Evolutionary conservation across 2,888 invertebrate species (phyloP).

Genomic region (Seira ritae): DNA sequence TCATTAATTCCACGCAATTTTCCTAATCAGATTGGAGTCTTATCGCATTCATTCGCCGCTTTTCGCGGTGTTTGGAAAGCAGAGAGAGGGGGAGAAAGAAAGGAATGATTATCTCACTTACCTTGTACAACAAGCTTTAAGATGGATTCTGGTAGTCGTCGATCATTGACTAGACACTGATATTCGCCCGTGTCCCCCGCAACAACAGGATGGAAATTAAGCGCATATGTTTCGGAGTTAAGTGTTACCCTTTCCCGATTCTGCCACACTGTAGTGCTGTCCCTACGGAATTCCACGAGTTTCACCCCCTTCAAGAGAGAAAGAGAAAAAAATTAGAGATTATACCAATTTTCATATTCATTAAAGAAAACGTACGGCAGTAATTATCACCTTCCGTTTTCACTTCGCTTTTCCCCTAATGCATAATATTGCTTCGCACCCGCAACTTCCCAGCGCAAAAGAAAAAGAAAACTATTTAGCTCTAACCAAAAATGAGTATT

Average conservation of each 20-base stretch:
- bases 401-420: slow-evolving; percentile 31
- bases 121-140: slow-evolving; percentile 83
- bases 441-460: slow-evolving; percentile 7
- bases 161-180: slow-evolving; percentile 83
- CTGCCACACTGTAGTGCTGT: slow-evolving; percentile 78
- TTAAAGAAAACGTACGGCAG: slow-evolving; percentile 33
- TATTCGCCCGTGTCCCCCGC: slow-evolving; percentile 83
- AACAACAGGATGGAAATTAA: slow-evolving; percentile 81
- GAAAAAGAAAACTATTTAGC: slow-evolving; percentile 7
- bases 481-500: slow-evolving; percentile 21
- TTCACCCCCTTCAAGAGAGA: slow-evolving; percentile 75
- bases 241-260: slow-evolving; percentile 80
- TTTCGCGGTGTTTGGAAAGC: no score
- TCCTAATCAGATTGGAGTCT: no score
- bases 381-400: slow-evolving; percentile 65
- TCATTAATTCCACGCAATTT: slow-evolving; percentile 41
- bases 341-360: slow-evolving; percentile 32
- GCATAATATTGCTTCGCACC: slow-evolving; percentile 12
- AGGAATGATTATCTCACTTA: slow-evolving; percentile 76
- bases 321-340: slow-evolving; percentile 11
- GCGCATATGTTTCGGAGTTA: slow-evolving; percentile 80
- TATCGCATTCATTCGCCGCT: no score
- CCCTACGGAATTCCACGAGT: slow-evolving; percentile 78
- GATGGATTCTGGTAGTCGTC: slow-evolving; percentile 82
- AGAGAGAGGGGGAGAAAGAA: no score